A percentile compares a stretch with the other conserved stretches of the same genome.
phyloP scores from a whole-genome alignment of 2,888 invertebrate genomes.

The Coenonympha arcania region DNA sequence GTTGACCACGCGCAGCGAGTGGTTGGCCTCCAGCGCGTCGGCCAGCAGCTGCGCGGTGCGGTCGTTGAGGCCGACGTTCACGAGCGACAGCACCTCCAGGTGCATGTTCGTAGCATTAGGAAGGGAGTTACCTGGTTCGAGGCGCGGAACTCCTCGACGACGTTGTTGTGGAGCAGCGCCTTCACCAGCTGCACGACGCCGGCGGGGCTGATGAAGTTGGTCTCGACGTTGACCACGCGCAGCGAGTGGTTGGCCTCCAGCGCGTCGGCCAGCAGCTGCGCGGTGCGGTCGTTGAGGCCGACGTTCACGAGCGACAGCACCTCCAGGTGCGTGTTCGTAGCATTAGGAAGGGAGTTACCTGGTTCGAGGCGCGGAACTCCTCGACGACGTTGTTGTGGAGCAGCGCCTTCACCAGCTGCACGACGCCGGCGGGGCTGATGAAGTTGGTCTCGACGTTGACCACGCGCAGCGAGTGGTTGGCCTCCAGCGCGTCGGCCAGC shows the following conservation, averaged over 20 bases:
- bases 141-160: slow-evolving; percentile 95
- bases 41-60: no score
- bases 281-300: slow-evolving; percentile 91
- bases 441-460: slow-evolving; percentile 97
- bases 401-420: slow-evolving; percentile 88
- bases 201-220: slow-evolving; percentile 95
- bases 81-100: no score
- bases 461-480: slow-evolving; percentile 85
- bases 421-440: slow-evolving; percentile 90
- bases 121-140: slow-evolving; percentile 98
- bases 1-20: no score
- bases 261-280: slow-evolving; percentile 85
- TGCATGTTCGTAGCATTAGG: no score
- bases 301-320: slow-evolving; percentile 94
- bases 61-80: no score
- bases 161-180: slow-evolving; percentile 87
- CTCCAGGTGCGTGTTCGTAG: slow-evolving; percentile 93
- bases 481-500: slow-evolving; percentile 87
- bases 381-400: slow-evolving; percentile 89
- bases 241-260: slow-evolving; percentile 85
- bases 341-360: no score
- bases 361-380: slow-evolving; percentile 97
- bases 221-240: slow-evolving; percentile 92
- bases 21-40: no score
- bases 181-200: slow-evolving; percentile 89